A percentile compares a stretch with the other conserved stretches of the same genome.
phyloP scores from a whole-genome alignment of 1,140 invertebrate genomes.

The Listronotus oregonensis region DNA sequence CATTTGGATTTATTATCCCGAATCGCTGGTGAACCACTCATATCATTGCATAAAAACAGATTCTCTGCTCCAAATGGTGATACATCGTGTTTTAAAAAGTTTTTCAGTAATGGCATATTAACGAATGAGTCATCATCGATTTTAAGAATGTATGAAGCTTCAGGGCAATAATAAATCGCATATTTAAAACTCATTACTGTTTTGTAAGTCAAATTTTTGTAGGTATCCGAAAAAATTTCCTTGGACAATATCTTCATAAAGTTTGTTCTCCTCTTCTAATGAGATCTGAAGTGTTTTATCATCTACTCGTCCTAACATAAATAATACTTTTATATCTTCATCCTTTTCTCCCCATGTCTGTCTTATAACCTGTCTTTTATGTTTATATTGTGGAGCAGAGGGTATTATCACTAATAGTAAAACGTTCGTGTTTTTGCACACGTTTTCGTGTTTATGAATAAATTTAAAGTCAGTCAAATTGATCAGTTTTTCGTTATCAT shows the following conservation, averaged over 20 bases:
- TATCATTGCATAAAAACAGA: constrained; percentile 64
- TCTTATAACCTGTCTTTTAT: constrained; percentile 66
- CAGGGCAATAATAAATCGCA: constrained; percentile 69
- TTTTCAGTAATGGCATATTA: constrained; percentile 66
- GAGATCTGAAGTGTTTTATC: constrained; percentile 54
- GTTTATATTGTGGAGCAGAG: constrained; percentile 66
- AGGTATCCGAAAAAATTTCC: constrained; percentile 78
- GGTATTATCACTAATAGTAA: constrained; percentile 69
- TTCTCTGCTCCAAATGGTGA: constrained; percentile 58
- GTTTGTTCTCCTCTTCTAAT: constrained; percentile 64
- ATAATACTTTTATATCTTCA: constrained; percentile 60
- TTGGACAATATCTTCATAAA: constrained; percentile 74
- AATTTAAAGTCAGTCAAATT: constrained; percentile 1
- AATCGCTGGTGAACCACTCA: constrained; percentile 58
- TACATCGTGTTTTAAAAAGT: constrained; percentile 62
- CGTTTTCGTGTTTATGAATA: constrained; percentile 3
- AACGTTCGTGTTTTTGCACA: constrained; percentile 26
- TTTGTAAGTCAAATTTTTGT: constrained; percentile 86
- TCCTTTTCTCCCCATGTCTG: constrained; percentile 67
- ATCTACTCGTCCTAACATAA: constrained; percentile 68
- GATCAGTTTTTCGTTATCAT: neutral
- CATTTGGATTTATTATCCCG: constrained; percentile 76
- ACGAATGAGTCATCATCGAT: constrained; percentile 81
- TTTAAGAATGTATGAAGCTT: constrained; percentile 74
- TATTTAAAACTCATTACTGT: constrained; percentile 83